These are phyloP conservation scores for Coelopa frigida DNA, from an alignment of 1,140 invertebrate genomes.

Conservation along the genomic window DNA sequence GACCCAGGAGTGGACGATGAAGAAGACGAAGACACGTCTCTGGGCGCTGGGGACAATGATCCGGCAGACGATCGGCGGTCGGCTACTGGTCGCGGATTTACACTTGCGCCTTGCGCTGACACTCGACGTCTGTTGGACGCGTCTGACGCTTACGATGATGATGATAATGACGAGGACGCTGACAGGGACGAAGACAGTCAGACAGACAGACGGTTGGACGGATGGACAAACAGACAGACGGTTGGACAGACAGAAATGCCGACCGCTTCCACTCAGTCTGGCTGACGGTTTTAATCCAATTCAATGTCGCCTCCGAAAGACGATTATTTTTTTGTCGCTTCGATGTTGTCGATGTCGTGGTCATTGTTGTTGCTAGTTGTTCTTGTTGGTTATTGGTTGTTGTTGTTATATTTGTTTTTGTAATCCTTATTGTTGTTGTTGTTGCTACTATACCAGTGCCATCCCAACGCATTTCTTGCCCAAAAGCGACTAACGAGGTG, in stretches of 20 bases:
- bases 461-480: constrained; percentile 3
- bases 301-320: constrained; percentile 5
- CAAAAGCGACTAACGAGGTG: constrained; percentile 16
- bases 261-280: neutral
- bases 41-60: too few species aligned
- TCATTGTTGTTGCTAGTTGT: too few species aligned
- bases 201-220: neutral
- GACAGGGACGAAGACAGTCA: neutral
- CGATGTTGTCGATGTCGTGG: too few species aligned
- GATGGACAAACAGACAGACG: neutral
- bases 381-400: neutral
- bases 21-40: too few species aligned
- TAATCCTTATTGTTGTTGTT: neutral
- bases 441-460: neutral
- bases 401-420: neutral
- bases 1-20: too few species aligned
- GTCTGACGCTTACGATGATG: too few species aligned
- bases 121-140: too few species aligned
- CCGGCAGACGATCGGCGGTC: too few species aligned
- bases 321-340: constrained; percentile 7
- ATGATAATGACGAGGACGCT: neutral
- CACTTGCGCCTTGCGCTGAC: too few species aligned
- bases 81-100: too few species aligned
- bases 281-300: constrained; percentile 1
- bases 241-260: neutral